Base-by-base conservation (phyloP, 2,113 vertebrate species). In the Sander vitreus region DNA sequence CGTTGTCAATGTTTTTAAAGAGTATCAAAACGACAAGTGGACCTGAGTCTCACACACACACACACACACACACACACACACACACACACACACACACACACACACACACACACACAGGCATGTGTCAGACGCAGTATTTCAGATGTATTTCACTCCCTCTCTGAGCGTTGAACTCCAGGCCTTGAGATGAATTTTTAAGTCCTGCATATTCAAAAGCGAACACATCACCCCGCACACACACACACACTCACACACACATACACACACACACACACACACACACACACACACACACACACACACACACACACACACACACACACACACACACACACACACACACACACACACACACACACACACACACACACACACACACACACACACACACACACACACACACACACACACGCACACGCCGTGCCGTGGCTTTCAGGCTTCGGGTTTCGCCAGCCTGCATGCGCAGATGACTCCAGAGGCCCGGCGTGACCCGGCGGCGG, bases 401-500 rank as follows among this genome's bases (percentile, higher is more conserved):
- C 64, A 76, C 64, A 39, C 57, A 36, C 23, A 6, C 75, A 73
- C 71, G 45, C 48, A 55, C 53, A 66, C 16, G 4, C 36, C 8
- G 54, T 16, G 6, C 36, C 11, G 54, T 36, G 43, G 33, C 65
- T 85, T 85, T 71, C 73, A 66, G 50, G 23, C 27, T 6, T 33
- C 27, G 9, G 78, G 63, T 72, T 73, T 74, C 4, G 0, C 70
- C 84, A 76, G 74, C 73, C 78, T 87, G 84, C 86, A 90, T 85
- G 79, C 39, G 0, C 83, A 86, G 95, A 93, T 96, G 96, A 97
- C 95, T 95, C 96, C 94, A 10, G 78, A 88, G 88, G 78, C 81
- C 45, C 62, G 69, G 68, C 48, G 48, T 90, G 88, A 90, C 89
- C 89, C 63, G 91, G 89, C 86, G 83, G 85, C 70, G 79, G 81